These are phyloP conservation scores for Seira sanloemensis DNA, from an alignment of 2,888 invertebrate species.

Conservation along the genomic window DNA sequence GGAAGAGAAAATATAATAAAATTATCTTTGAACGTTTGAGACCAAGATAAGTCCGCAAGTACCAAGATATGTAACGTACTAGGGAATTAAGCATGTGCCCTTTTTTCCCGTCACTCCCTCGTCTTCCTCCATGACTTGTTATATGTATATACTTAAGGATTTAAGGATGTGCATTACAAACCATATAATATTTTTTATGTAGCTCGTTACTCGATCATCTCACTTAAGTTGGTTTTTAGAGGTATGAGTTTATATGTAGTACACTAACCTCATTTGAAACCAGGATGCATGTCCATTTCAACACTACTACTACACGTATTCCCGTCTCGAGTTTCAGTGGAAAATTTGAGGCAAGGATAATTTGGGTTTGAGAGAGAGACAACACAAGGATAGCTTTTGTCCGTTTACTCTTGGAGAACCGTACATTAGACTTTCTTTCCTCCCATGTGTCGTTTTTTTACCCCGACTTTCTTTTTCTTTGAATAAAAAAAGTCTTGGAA, in stretches of 20 bases:
- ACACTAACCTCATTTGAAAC: background rate
- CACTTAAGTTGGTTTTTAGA: background rate
- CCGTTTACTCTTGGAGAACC: too few relatives aligned
- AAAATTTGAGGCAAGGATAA: too few relatives aligned
- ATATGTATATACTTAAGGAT: too few relatives aligned
- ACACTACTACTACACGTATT: background rate
- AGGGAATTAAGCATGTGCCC: background rate
- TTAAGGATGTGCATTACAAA: background rate
- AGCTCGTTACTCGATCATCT: conserved; percentile 56
- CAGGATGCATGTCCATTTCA: background rate
- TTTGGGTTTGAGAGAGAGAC: too few relatives aligned
- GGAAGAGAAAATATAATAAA: conserved; percentile 45
- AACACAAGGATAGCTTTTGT: too few relatives aligned
- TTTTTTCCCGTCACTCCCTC: too few relatives aligned
- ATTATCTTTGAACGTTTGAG: conserved; percentile 32
- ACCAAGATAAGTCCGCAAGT: background rate
- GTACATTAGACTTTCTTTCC: too few relatives aligned
- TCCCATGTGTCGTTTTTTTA: too few relatives aligned
- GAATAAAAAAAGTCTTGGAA: too few relatives aligned
- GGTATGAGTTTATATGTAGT: background rate
- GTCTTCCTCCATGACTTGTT: too few relatives aligned
- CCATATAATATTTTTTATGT: background rate
- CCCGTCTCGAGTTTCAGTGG: background rate
- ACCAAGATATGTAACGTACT: background rate
- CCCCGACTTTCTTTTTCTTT: too few relatives aligned